These are phyloP conservation scores for Crenuchus spilurus DNA, from an alignment of 2,797 vertebrate genomes.

Conservation along the genomic window DNA sequence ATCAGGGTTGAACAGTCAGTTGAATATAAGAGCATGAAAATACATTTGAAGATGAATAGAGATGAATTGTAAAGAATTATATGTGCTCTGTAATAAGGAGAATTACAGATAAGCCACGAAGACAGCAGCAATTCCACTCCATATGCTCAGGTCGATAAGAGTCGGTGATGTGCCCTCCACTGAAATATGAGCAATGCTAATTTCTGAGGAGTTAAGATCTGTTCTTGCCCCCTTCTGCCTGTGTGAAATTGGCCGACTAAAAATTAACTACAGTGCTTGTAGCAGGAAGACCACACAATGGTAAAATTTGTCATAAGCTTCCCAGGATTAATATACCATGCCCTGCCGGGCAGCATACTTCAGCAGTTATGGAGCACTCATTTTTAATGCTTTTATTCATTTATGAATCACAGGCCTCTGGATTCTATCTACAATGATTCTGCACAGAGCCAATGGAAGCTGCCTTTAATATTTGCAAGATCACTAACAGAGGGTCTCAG, in stretches of 20 bases:
- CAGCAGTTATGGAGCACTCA: slow-evolving; percentile 17
- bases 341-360: neutral
- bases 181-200: slow-evolving; percentile 6
- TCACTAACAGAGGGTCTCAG: neutral
- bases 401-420: slow-evolving; percentile 26
- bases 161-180: neutral
- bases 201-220: neutral
- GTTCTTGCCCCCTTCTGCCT: slow-evolving; percentile 1
- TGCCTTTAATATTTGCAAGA: neutral
- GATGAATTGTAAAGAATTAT: neutral
- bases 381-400: slow-evolving; percentile 33
- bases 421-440: slow-evolving; percentile 2
- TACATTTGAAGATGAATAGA: neutral
- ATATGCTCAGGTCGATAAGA: neutral
- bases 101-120: neutral
- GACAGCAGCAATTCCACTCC: neutral
- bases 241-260: slow-evolving; percentile 14
- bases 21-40: neutral
- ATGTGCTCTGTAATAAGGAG: neutral
- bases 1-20: too few species aligned
- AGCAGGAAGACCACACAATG: slow-evolving; percentile 13
- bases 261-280: slow-evolving; percentile 7
- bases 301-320: slow-evolving; percentile 24
- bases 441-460: neutral
- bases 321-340: slow-evolving; percentile 27